Evolutionary conservation across 2,113 vertebrate genomes (phyloP).

Genomic region (Syngnathoides biaculeatus): DNA sequence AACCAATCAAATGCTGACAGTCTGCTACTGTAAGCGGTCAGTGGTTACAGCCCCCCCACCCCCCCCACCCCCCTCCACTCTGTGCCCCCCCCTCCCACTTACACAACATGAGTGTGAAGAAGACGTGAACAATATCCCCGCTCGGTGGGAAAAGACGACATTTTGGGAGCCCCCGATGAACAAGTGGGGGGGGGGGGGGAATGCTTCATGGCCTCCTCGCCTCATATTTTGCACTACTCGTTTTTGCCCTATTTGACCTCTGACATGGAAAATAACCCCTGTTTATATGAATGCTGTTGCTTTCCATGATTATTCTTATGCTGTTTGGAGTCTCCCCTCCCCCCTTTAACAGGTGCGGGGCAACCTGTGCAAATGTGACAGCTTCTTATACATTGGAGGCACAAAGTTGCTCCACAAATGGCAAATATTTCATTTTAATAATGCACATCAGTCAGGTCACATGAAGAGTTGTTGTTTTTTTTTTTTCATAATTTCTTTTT

Average conservation of each 20-base stretch:
- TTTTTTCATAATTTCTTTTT: no score
- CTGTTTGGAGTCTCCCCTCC: background rate
- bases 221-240: background rate
- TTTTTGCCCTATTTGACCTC: background rate
- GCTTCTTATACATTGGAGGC: background rate
- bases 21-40: slow-evolving; percentile 68
- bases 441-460: no score
- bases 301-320: background rate
- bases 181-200: background rate
- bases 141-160: slow-evolving; percentile 20
- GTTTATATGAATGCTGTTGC: background rate
- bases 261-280: background rate
- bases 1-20: slow-evolving; percentile 75
- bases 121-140: slow-evolving; percentile 39
- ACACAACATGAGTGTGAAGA: slow-evolving; percentile 55
- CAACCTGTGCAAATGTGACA: background rate
- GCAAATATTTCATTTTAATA: no score
- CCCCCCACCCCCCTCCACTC: slow-evolving; percentile 35
- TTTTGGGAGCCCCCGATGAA: slow-evolving; percentile 15
- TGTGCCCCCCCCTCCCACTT: slow-evolving; percentile 37
- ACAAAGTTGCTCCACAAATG: background rate
- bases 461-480: no score
- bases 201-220: background rate
- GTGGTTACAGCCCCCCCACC: slow-evolving; percentile 53
- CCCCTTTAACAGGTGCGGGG: background rate